A percentile compares a stretch with the other conserved stretches of the same genome.
Evolutionary conservation across 1,140 invertebrate genomes (phyloP).

Genomic region (Drosophila repleta): DNA sequence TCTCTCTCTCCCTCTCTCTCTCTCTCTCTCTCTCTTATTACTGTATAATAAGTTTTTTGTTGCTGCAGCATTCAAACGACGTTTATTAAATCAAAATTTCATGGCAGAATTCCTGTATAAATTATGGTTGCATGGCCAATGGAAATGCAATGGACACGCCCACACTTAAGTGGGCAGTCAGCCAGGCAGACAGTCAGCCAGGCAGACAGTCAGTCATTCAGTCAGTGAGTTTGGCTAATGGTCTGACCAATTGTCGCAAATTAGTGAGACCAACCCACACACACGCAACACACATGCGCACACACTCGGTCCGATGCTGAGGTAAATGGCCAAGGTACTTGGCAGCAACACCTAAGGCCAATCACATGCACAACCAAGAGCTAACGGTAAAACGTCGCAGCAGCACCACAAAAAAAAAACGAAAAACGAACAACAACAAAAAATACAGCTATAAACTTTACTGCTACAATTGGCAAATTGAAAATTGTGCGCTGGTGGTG

Average conservation of each 20-base stretch:
- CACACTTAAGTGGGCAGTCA: conserved; percentile 40
- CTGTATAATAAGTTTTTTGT: neutral
- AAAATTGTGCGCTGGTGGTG: conserved; percentile 74
- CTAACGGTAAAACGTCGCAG: conserved; percentile 60
- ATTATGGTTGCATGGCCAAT: conserved; percentile 48
- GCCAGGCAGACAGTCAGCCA: neutral
- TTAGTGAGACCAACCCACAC: conserved; percentile 49
- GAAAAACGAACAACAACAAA: neutral
- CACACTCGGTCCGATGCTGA: neutral
- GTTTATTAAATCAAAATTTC: conserved; percentile 48
- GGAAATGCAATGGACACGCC: conserved; percentile 56
- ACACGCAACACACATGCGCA: conserved; percentile 3
- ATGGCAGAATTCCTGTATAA: conserved; percentile 69
- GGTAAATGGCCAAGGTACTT: conserved; percentile 52
- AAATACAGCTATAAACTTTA: conserved; percentile 76
- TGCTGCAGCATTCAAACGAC: neutral
- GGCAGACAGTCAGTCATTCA: conserved; percentile 18
- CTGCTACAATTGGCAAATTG: conserved; percentile 82
- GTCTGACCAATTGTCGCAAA: conserved; percentile 75
- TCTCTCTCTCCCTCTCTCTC: neutral
- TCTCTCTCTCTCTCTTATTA: no score
- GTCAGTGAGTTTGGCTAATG: conserved; percentile 51
- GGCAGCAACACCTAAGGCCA: conserved; percentile 73
- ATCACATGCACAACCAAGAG: conserved; percentile 61
- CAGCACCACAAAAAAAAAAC: conserved; percentile 11